Conservation (phyloP, 2,888 invertebrate species). For the Yponomeuta plumbellus region DNA sequence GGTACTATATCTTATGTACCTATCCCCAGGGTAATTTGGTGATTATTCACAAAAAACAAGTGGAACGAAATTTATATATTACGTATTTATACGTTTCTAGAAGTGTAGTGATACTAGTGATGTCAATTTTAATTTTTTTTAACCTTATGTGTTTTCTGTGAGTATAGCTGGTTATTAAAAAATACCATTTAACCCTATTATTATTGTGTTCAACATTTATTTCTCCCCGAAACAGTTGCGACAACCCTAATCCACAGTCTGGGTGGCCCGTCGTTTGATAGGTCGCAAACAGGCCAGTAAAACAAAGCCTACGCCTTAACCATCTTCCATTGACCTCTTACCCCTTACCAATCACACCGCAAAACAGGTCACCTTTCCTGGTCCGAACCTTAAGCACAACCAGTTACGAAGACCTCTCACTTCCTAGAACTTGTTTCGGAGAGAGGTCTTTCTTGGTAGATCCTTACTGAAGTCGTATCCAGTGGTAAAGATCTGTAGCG, state of each 20-base stretch:
- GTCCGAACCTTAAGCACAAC: neutral
- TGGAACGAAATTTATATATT: too few relatives aligned
- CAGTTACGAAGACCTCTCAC: neutral
- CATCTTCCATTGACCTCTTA: neutral
- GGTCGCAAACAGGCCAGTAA: constrained; percentile 38
- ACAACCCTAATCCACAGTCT: constrained; percentile 52
- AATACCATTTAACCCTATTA: too few relatives aligned
- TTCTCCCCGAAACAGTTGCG: constrained; percentile 13
- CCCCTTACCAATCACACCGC: neutral
- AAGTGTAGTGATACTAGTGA: too few relatives aligned
- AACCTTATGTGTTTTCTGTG: too few relatives aligned
- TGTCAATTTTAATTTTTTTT: too few relatives aligned
- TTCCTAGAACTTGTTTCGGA: neutral
- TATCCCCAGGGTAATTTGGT: too few relatives aligned
- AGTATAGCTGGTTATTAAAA: too few relatives aligned
- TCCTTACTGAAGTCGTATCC: neutral
- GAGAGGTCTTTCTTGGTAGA: neutral
- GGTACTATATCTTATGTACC: too few relatives aligned
- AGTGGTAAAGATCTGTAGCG: neutral
- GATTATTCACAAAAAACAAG: too few relatives aligned
- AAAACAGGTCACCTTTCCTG: neutral
- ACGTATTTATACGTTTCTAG: too few relatives aligned
- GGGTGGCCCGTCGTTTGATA: constrained; percentile 63
- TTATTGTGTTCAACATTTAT: neutral
- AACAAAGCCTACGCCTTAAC: constrained; percentile 51